Conservation (phyloP, 2,113 vertebrate species). For the Alces alces region DNA sequence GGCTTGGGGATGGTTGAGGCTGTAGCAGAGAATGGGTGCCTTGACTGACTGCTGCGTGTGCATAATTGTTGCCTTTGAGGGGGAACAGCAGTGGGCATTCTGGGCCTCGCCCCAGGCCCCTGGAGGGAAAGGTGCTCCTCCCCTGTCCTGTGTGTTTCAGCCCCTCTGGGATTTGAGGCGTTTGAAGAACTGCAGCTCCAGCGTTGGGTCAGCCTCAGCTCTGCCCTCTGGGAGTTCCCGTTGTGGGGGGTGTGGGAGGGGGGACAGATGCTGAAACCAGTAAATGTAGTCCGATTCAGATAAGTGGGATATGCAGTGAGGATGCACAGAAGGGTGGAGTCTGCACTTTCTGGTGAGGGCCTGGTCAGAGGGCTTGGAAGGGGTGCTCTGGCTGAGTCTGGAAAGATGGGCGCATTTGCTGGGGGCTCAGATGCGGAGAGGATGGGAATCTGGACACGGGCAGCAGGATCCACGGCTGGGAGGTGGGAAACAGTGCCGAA, state of each 20-base stretch:
- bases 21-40: neutral
- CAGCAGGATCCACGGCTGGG: neutral
- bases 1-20: neutral
- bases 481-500: neutral
- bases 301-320: neutral
- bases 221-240: neutral
- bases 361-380: neutral
- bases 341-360: neutral
- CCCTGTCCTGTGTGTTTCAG: neutral
- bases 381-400: neutral
- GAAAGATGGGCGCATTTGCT: neutral
- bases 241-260: neutral
- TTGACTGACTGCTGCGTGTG: fast-evolving
- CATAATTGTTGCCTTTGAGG: neutral
- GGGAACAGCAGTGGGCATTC: neutral
- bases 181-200: neutral
- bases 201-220: neutral
- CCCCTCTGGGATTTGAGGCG: neutral
- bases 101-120: neutral
- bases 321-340: neutral
- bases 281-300: neutral
- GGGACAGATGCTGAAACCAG: neutral
- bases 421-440: neutral
- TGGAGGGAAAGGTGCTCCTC: neutral
- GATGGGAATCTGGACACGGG: neutral